Evolutionary conservation across 2,113 vertebrate genomes (phyloP), one percentile per base, ranked within the genome.

Genomic region (Labeo catla): DNA sequence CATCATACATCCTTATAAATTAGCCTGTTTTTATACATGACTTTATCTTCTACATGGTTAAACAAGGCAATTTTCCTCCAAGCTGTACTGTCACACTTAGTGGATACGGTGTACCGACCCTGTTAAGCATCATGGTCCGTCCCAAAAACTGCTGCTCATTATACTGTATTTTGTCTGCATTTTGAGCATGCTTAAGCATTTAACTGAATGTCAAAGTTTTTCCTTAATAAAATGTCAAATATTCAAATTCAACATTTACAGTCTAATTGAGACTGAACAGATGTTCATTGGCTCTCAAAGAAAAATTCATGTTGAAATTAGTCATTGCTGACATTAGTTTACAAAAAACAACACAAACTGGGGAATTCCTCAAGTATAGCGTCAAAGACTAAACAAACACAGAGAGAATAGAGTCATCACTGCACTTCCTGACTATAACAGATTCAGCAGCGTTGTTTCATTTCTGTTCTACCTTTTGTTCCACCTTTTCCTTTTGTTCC

Each of bases 341-440:
- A 73, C 9, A 74, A 23, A 63, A 63, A 47, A n/a, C 4, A 63
- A 80, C 34, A 54, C 8, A 78, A 79, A 61, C 3, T 59, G 19
- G 34, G 77, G 9, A 63, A 81, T 36, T 47, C 57, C 28, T 78
- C 8, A 57, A n/a, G 2, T 21, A 61, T 9, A 11, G 7, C 19
- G 13, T 28, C 16, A 63, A 80, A 74, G 78, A 63, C 57, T 28
- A 63, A 81, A 63, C 21, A 80, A 63, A 63, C 57, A 81, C 39
- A 63, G 39, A 81, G 8, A 80, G 13, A 61, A 80, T 9, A n/a
- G 19, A 13, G 77, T 45, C 39, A 57, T 57, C 76, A 1, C 16
- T 43, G 54, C 5, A 50, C 36, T 68, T 82, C 80, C 80, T 68
- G 63, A 12, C 61, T 36, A 82, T 36, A 34, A 82, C 47, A 36